phyloP scores from a whole-genome alignment of 2,113 vertebrate genomes.

The Melierax canorus region DNA sequence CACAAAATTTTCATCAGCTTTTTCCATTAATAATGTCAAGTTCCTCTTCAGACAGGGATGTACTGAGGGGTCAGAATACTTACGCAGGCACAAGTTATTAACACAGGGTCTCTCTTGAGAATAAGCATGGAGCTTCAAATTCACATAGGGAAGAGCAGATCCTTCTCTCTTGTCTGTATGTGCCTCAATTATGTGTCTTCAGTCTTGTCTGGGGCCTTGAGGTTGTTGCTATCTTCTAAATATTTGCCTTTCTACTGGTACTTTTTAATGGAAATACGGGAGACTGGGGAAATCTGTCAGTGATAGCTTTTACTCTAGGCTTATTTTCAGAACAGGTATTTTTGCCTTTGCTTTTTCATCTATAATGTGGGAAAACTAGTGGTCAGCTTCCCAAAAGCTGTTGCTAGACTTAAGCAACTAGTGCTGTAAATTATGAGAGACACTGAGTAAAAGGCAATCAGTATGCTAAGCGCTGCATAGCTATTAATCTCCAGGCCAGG shows the following conservation, averaged over 20 bases:
- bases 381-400: not conserved
- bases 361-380: not conserved
- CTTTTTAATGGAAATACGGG: not conserved
- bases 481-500: not conserved
- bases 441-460: not conserved
- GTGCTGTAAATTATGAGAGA: not conserved
- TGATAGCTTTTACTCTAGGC: not conserved
- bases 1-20: not conserved
- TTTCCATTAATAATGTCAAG: not conserved
- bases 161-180: not conserved
- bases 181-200: not conserved
- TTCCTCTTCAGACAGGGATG: not conserved
- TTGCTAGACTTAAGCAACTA: not conserved
- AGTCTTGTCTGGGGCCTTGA: not conserved
- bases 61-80: not conserved
- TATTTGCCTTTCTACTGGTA: not conserved
- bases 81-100: not conserved
- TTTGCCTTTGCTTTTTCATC: not conserved
- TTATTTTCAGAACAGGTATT: not conserved
- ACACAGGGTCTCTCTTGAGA: not conserved
- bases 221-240: not conserved
- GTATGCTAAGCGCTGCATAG: not conserved
- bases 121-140: not conserved
- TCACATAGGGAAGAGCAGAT: not conserved
- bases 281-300: not conserved